A percentile compares a stretch with the other conserved stretches of the same genome.
Evolutionary conservation across 2,113 vertebrate species (phyloP).

Genomic region (Cacatua alba): DNA sequence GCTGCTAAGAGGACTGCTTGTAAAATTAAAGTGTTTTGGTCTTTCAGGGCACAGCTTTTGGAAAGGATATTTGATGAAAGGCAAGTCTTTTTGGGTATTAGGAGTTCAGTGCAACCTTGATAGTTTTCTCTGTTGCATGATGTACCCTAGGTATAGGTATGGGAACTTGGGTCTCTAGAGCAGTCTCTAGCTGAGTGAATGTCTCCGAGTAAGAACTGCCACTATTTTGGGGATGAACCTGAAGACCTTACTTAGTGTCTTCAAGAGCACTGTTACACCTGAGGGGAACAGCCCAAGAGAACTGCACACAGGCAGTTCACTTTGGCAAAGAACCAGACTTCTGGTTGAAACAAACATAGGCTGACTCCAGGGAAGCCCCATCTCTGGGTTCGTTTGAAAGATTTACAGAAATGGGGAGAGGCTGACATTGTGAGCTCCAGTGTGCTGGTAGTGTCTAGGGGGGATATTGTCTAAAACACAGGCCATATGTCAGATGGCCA

Average conservation of each 20-base stretch:
- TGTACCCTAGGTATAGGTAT: neutral
- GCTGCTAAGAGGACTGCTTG: neutral
- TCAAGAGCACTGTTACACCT: neutral
- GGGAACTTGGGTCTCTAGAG: neutral
- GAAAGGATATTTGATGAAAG: neutral
- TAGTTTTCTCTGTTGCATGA: neutral
- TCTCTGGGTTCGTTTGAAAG: neutral
- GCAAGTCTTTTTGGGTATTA: neutral
- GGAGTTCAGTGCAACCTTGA: neutral
- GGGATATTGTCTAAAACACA: neutral
- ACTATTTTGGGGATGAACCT: neutral
- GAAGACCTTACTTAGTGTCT: neutral
- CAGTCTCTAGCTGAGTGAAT: neutral
- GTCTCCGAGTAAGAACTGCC: neutral
- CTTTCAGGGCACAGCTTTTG: neutral
- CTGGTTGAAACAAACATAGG: neutral
- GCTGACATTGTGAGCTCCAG: neutral
- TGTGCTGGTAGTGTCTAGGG: neutral
- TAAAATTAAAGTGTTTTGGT: neutral
- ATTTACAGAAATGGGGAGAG: neutral
- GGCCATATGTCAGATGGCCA: neutral
- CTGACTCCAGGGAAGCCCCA: neutral
- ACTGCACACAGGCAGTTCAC: fast-evolving
- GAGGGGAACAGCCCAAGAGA: neutral
- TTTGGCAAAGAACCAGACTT: neutral